phyloP scores from a whole-genome alignment of 2,888 invertebrate genomes.

The Machimus rusticus region DNA sequence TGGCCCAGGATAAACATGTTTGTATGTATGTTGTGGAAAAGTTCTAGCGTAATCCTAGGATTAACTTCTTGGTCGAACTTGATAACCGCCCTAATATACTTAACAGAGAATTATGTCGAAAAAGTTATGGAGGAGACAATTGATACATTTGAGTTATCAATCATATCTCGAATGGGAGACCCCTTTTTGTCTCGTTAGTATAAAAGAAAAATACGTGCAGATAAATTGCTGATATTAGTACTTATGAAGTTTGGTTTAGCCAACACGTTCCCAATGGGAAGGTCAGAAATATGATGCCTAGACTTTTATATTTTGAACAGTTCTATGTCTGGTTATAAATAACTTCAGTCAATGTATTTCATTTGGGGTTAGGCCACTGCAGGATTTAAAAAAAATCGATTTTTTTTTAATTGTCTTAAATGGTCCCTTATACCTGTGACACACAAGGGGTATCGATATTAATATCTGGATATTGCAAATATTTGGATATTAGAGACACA shows the following conservation, averaged over 20 bases:
- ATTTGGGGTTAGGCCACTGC: no score
- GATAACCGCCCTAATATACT: constrained; percentile 14
- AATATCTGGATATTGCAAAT: no score
- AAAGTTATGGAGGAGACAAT: constrained; percentile 6
- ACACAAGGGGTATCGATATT: no score
- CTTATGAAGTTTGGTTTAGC: background rate
- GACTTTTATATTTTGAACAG: no score
- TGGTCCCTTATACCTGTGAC: no score
- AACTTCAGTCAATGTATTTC: no score
- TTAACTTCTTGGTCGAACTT: constrained; percentile 26
- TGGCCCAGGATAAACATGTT: constrained; percentile 1
- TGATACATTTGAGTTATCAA: constrained; percentile 27
- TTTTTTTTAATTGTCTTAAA: no score
- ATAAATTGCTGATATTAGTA: background rate
- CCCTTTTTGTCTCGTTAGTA: background rate
- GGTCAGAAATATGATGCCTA: background rate
- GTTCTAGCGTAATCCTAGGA: constrained; percentile 3
- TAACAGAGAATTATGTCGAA: background rate
- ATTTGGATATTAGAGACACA: no score
- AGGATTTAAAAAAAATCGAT: no score
- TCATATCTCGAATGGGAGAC: background rate
- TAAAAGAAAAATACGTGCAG: background rate
- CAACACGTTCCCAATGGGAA: background rate
- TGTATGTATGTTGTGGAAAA: constrained; percentile 16
- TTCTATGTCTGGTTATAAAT: no score